Evolutionary conservation across 2,888 invertebrate genomes (phyloP).

Genomic region (Desoria tigrina): DNA sequence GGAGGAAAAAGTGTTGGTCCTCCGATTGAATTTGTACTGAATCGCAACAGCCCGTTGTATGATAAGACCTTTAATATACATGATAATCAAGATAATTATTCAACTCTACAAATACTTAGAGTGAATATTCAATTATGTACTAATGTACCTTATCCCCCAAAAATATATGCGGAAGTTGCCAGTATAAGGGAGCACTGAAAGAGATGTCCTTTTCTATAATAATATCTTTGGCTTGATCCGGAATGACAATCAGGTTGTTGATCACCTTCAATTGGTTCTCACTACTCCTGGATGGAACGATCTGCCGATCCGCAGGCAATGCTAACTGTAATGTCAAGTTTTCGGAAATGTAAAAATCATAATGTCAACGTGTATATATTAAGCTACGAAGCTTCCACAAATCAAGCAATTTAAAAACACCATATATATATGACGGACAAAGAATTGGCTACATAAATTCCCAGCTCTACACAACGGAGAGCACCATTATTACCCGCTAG

Average conservation of each 20-base stretch:
- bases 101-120: not conserved
- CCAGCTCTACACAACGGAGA: not conserved
- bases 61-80: constrained; percentile 68
- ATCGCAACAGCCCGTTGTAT: constrained; percentile 85
- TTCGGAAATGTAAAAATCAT: too few relatives aligned
- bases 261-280: constrained; percentile 62
- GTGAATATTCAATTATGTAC: not conserved
- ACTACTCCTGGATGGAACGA: constrained; percentile 44
- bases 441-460: too few relatives aligned
- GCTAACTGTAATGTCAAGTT: constrained; percentile 56
- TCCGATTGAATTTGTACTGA: constrained; percentile 69
- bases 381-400: too few relatives aligned
- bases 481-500: not conserved
- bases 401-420: too few relatives aligned
- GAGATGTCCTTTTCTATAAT: constrained; percentile 61
- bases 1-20: constrained; percentile 62
- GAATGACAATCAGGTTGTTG: constrained; percentile 66
- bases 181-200: constrained; percentile 73
- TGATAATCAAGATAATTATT: constrained; percentile 56
- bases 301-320: constrained; percentile 56
- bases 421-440: too few relatives aligned
- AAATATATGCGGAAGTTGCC: constrained; percentile 77
- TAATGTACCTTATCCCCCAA: constrained; percentile 75
- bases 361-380: too few relatives aligned
- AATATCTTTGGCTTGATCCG: constrained; percentile 63